phyloP scores from a whole-genome alignment of 2,113 vertebrate species.

The Urocitellus parryii region DNA sequence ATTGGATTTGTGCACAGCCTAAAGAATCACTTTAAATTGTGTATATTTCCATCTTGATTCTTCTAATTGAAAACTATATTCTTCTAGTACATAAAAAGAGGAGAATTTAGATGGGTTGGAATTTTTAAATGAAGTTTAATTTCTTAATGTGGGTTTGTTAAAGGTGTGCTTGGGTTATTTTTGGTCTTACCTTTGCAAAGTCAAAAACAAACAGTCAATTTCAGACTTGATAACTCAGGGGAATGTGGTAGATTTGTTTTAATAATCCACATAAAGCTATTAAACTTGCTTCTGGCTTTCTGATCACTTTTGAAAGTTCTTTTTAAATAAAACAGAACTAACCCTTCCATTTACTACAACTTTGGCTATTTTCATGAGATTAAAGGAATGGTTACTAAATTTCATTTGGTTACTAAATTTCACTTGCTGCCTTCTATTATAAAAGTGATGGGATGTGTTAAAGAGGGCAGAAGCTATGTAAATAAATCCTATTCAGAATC shows the following conservation, averaged over 20 bases:
- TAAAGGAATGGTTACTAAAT: conserved; percentile 1
- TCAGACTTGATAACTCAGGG: neutral
- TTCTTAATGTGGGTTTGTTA: conserved; percentile 30
- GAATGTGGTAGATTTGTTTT: conserved; percentile 31
- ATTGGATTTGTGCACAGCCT: neutral
- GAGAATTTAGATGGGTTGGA: neutral
- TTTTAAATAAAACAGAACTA: neutral
- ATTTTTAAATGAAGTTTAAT: conserved; percentile 12
- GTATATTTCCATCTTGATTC: neutral
- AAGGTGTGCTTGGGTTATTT: neutral
- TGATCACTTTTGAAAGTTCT: neutral
- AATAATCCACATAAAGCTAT: neutral
- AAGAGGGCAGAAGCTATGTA: neutral
- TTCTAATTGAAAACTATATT: neutral
- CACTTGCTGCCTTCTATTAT: neutral
- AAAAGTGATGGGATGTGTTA: conserved; percentile 28
- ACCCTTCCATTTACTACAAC: neutral
- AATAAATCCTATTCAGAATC: neutral
- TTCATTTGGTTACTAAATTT: conserved; percentile 6
- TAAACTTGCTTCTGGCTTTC: conserved; percentile 2
- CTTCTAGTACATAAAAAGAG: neutral
- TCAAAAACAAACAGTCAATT: neutral
- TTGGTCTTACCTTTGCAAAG: neutral
- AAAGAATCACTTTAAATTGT: conserved; percentile 18
- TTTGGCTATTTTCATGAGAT: neutral